A percentile compares a stretch with the other conserved stretches of the same genome.
phyloP scores from a whole-genome alignment of 2,113 vertebrate species.

The Leptocoma aspasia region DNA sequence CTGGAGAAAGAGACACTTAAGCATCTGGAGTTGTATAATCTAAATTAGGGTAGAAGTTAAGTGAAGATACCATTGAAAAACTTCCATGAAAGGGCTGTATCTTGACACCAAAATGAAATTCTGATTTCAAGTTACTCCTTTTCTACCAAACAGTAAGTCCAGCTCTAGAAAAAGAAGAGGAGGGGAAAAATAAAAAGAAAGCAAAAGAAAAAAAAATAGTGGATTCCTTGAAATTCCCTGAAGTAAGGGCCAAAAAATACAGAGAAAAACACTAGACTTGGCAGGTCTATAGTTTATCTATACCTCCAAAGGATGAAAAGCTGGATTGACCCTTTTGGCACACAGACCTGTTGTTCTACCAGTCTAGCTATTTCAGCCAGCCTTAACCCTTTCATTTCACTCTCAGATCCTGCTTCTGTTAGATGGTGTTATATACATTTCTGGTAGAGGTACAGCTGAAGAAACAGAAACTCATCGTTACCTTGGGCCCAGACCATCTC shows the following conservation, averaged over 20 bases:
- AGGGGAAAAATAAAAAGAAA: rapidly evolving
- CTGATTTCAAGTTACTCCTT: not conserved
- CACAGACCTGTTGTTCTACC: conserved; percentile 7
- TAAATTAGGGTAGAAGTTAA: not conserved
- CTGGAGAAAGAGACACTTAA: not conserved
- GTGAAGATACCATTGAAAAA: not conserved
- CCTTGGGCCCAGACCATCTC: rapidly evolving
- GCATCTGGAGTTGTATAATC: not conserved
- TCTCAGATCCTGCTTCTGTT: not conserved
- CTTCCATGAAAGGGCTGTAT: not conserved
- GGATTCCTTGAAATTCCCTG: conserved; percentile 33
- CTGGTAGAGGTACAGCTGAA: not conserved
- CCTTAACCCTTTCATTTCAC: not conserved
- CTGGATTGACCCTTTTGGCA: conserved; percentile 12
- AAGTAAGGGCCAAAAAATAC: conserved; percentile 22
- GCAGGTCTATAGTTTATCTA: conserved; percentile 10
- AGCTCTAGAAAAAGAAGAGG: not conserved
- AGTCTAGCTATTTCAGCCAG: not conserved
- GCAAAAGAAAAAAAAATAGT: not conserved
- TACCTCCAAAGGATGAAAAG: conserved; percentile 10
- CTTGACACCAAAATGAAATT: not conserved
- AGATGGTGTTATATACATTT: not conserved
- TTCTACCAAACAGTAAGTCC: not conserved
- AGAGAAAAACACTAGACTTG: conserved; percentile 21
- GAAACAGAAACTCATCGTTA: not conserved